phyloP scores from a whole-genome alignment of 2,113 vertebrate genomes.

The Pelvicachromis taeniatus region DNA sequence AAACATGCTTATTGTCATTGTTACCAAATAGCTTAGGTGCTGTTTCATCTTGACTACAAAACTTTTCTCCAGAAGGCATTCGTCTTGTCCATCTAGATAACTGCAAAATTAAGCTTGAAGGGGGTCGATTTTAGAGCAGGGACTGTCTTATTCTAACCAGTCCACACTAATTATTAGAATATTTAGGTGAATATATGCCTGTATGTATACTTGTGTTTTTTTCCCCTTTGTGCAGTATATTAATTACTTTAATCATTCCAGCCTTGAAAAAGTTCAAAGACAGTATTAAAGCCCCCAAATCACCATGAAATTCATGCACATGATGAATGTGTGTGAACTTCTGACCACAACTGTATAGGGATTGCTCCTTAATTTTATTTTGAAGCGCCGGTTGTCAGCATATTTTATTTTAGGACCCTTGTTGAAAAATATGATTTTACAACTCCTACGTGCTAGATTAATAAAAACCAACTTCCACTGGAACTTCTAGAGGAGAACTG shows the following conservation, averaged over 20 bases:
- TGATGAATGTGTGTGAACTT: background rate
- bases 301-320: background rate
- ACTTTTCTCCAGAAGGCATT: no score
- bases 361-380: background rate
- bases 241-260: no score
- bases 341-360: background rate
- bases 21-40: no score
- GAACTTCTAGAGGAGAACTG: accelerated
- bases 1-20: background rate
- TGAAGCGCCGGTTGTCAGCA: background rate
- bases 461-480: background rate
- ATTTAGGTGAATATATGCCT: no score
- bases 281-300: no score
- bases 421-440: background rate
- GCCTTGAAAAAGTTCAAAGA: background rate
- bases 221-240: no score
- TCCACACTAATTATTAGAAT: no score
- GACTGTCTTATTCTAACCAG: background rate
- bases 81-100: no score
- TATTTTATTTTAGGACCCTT: background rate
- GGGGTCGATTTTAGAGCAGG: background rate
- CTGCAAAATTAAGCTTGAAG: no score
- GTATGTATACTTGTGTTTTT: no score
- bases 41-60: no score
- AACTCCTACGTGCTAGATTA: background rate